Percentiles rank a stretch among this genome's conserved stretches.
phyloP scores from a whole-genome alignment of 2,797 vertebrate genomes.

The Phyllotis vaccarum region DNA sequence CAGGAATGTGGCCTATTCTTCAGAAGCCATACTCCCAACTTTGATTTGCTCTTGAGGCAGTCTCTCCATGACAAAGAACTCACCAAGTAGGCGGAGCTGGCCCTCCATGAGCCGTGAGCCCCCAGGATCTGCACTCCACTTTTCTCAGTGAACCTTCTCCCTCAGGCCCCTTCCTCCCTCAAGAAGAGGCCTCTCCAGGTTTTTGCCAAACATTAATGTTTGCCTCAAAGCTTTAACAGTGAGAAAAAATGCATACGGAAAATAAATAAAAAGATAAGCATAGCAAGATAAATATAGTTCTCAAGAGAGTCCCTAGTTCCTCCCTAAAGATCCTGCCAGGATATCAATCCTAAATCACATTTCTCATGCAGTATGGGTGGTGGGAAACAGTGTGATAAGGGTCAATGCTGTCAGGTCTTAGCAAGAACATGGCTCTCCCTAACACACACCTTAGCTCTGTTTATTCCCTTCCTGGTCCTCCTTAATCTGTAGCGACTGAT shows the following conservation, averaged over 20 bases:
- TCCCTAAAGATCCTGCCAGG: not conserved
- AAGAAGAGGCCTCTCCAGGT: not conserved
- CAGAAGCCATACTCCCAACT: not conserved
- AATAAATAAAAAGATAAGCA: not conserved
- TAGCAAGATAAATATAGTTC: not conserved
- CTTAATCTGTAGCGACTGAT: not conserved
- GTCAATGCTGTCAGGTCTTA: not conserved
- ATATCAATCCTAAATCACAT: not conserved
- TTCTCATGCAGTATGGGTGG: not conserved
- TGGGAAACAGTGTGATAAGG: not conserved
- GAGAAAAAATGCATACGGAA: not conserved
- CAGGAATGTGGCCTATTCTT: not conserved
- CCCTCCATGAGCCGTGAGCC: not conserved
- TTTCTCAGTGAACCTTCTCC: not conserved
- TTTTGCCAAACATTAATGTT: not conserved
- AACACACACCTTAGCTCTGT: not conserved
- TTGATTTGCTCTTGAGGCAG: not conserved
- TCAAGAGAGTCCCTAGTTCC: not conserved
- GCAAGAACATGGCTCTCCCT: no score
- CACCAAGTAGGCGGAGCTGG: not conserved
- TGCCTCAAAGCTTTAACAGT: not conserved
- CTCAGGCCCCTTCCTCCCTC: not conserved
- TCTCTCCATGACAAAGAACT: not conserved
- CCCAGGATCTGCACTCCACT: not conserved
- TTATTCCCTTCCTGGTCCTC: not conserved